These are phyloP conservation scores for Oreocharis arfaki DNA, from an alignment of 2,113 vertebrate genomes.

Conservation along the genomic window DNA sequence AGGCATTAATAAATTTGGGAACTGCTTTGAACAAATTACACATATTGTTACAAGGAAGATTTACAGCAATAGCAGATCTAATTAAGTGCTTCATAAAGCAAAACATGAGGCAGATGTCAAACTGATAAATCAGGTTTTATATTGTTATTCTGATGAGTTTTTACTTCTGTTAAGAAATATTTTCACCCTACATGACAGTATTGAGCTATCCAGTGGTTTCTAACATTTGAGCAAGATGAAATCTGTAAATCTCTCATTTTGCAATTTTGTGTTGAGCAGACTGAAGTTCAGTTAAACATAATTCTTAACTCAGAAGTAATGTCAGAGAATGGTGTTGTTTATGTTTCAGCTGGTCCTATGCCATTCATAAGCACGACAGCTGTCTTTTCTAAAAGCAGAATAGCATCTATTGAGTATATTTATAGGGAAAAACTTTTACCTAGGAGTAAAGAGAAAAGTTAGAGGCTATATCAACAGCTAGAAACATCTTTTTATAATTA, in stretches of 20 bases:
- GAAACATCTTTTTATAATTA: neutral
- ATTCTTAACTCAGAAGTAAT: neutral
- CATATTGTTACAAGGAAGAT: neutral
- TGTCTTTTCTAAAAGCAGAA: neutral
- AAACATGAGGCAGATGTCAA: neutral
- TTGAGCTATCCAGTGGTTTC: neutral
- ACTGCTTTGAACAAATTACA: neutral
- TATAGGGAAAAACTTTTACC: neutral
- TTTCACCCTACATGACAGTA: neutral
- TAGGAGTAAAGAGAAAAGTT: neutral
- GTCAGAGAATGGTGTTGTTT: neutral
- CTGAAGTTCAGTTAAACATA: neutral
- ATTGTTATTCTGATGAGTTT: neutral
- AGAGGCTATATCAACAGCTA: neutral
- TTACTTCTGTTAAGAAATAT: neutral
- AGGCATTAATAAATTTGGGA: neutral
- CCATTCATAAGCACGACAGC: neutral
- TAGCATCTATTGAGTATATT: neutral
- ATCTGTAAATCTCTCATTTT: neutral
- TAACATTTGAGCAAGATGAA: neutral
- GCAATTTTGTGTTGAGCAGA: neutral
- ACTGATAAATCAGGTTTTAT: neutral
- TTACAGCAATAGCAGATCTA: neutral
- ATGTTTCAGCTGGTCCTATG: neutral
- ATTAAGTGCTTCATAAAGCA: constrained; percentile 8